Evolutionary conservation across 2,113 vertebrate genomes (phyloP), one percentile per base, ranked within the genome.

Genomic region (Scophthalmus maximus): DNA sequence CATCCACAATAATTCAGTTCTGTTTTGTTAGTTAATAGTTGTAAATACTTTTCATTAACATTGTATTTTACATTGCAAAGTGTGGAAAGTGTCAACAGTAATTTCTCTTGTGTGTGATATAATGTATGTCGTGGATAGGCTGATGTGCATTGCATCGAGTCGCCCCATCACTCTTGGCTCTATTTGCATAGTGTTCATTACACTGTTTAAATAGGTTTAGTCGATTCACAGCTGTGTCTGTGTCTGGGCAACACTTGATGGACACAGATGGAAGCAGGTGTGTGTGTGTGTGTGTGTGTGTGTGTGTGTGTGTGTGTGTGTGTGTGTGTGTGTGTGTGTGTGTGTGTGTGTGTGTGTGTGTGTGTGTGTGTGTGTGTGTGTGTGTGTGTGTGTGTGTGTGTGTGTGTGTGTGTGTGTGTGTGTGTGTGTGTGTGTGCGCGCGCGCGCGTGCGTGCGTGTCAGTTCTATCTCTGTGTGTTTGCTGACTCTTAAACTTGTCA

Each of bases 151-250:
- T 74, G 62, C 44, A 8, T 70, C 78, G 38, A 77, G 52, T 72
- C 67, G 50, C 29, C 79, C 86, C 82, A 81, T 85, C 80, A 53
- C 64, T 87, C 74, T 86, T 71, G 51, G 58, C 57, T 73, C 14
- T 92, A 73, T 92, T 92, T 88, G 50, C 66, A 46, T 51, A 76
- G 87, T 74, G 77, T 84, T 89, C 81, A 88, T 87, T 90, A 89
- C 71, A 76, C 77, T 83, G 83, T 91, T 89, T 90, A 89, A 89
- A 91, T 79, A 86, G 85, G 56, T 80, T 91, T 76, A 87, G 81
- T 64, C 58, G 75, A 76, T 38, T 73, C 63, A 60, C 68, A 79
- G 79, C 71, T 82, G 83, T 73, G 64, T 34, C 36, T 72, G 70
- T 59, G 71, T 89, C 77, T 79, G 79, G 53, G 81, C 68, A 89